Evolutionary conservation across 2,888 invertebrate genomes (phyloP).

Genomic region (Oscheius sp.): DNA sequence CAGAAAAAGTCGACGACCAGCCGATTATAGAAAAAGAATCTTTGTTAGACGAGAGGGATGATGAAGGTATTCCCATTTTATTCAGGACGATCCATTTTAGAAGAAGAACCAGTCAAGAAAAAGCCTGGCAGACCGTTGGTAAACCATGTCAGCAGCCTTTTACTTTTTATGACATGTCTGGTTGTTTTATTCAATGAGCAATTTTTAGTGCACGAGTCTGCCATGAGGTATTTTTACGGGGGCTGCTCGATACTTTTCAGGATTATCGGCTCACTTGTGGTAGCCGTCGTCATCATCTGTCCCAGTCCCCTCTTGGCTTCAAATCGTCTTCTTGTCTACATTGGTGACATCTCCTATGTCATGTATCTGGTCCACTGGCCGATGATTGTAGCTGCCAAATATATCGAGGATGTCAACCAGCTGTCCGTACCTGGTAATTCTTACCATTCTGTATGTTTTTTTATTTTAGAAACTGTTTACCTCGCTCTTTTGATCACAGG

Average conservation of each 20-base stretch:
- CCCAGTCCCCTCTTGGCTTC: background rate
- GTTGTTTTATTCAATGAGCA: background rate
- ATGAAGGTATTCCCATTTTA: too few species aligned
- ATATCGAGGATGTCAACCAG: background rate
- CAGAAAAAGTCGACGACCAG: background rate
- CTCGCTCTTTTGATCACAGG: background rate
- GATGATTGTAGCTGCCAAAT: conserved; percentile 18
- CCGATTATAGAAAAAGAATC: background rate
- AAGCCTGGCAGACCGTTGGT: too few species aligned
- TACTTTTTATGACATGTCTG: too few species aligned
- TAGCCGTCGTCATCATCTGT: background rate
- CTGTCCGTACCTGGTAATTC: background rate
- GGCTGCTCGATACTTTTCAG: background rate
- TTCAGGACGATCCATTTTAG: background rate
- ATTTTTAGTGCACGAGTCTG: background rate
- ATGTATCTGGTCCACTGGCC: conserved; percentile 32
- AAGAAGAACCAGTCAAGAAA: background rate
- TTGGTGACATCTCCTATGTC: conserved; percentile 26
- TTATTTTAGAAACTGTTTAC: background rate
- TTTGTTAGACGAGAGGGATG: background rate
- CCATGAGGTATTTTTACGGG: background rate
- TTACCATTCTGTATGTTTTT: background rate
- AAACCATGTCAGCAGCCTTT: too few species aligned
- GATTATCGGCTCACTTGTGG: background rate
- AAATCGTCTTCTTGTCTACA: conserved; percentile 4